Percentiles rank a stretch among this genome's conserved stretches.
Evolutionary conservation across 2,113 vertebrate genomes (phyloP).

Genomic region (Pristiophorus japonicus): DNA sequence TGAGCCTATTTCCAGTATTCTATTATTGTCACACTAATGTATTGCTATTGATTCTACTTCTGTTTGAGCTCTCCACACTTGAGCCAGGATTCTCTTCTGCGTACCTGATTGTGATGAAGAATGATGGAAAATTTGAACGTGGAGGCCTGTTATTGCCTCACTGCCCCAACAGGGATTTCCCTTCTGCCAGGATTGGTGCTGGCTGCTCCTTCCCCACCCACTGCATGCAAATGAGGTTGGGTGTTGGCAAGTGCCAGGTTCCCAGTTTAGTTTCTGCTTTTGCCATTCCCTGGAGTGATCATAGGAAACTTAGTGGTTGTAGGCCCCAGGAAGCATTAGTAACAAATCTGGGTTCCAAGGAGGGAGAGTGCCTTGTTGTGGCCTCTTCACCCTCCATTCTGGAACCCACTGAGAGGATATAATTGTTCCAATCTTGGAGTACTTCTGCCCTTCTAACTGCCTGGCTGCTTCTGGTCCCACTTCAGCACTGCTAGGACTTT

Average conservation of each 20-base stretch:
- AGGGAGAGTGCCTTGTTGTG: not conserved
- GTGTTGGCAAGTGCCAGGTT: too few species aligned
- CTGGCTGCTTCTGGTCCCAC: not conserved
- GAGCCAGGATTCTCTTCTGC: not conserved
- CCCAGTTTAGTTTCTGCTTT: not conserved
- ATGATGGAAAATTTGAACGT: not conserved
- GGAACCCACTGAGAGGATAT: not conserved
- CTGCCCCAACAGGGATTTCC: not conserved
- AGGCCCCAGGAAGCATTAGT: not conserved
- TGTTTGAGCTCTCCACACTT: not conserved
- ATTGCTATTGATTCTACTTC: slow-evolving; percentile 30
- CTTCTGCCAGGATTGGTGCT: not conserved
- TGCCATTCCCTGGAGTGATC: not conserved
- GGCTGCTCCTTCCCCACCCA: not conserved
- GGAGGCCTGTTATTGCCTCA: too few species aligned
- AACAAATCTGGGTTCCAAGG: not conserved
- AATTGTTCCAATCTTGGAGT: not conserved
- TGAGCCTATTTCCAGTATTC: not conserved
- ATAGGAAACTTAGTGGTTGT: too few species aligned
- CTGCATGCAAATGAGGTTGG: not conserved
- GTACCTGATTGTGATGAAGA: not conserved
- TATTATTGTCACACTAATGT: not conserved
- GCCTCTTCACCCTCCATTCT: not conserved
- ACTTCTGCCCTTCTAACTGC: too few species aligned
- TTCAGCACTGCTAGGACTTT: not conserved